Evolutionary conservation across 2,888 invertebrate species (phyloP).

Genomic region (Myopa testacea): DNA sequence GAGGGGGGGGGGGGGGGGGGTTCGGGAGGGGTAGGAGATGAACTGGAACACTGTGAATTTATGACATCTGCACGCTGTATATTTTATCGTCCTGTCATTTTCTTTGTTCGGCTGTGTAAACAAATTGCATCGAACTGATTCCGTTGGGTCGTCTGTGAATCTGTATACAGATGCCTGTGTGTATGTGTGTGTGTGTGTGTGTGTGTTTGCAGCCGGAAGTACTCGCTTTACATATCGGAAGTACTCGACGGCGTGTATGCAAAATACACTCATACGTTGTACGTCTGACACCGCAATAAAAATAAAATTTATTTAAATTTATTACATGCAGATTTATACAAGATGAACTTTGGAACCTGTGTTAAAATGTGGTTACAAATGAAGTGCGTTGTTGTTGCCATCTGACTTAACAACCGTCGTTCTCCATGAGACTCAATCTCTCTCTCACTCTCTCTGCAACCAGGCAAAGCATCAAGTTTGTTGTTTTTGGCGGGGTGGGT

Average conservation of each 20-base stretch:
- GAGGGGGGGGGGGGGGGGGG: not conserved
- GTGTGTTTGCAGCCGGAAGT: not conserved
- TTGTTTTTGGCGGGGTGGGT: too few species aligned
- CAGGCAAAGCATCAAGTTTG: too few species aligned
- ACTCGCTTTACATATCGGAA: not conserved
- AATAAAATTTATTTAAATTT: conserved; percentile 11
- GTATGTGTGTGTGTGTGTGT: conserved; percentile 9
- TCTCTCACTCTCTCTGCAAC: not conserved
- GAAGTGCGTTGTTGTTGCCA: not conserved
- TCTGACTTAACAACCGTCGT: too few species aligned
- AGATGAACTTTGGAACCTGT: not conserved
- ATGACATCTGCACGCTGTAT: not conserved
- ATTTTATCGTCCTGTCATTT: not conserved
- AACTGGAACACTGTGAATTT: not conserved
- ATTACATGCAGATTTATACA: not conserved
- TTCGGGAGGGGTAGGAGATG: too few species aligned
- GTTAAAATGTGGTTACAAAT: not conserved
- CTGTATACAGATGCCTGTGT: not conserved
- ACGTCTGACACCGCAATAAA: not conserved
- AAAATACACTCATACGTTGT: not conserved
- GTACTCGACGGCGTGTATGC: not conserved
- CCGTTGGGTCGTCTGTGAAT: not conserved
- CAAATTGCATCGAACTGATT: not conserved
- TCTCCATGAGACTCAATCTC: not conserved
- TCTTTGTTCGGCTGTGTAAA: conserved; percentile 2